phyloP scores from a whole-genome alignment of 2,797 vertebrate species.

The Urosaurus nigricauda region DNA sequence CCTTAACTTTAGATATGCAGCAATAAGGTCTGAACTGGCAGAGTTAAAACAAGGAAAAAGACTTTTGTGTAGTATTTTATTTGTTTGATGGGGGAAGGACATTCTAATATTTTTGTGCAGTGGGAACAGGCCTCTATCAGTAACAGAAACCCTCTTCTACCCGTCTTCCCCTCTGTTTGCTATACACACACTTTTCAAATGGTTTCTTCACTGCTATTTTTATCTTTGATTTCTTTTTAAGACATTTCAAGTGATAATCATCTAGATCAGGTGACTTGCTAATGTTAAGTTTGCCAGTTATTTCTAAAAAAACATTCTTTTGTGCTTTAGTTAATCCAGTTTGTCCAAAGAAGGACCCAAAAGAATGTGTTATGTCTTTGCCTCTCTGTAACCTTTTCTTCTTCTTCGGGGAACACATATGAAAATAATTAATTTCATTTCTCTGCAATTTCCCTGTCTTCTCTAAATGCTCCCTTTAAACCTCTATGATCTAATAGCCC shows the following conservation, averaged over 20 bases:
- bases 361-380: slow-evolving; percentile 16
- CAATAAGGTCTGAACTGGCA: background rate
- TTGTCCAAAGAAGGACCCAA: slow-evolving; percentile 23
- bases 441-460: slow-evolving; percentile 41
- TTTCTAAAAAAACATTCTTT: slow-evolving; percentile 20
- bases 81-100: background rate
- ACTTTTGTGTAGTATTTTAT: background rate
- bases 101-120: background rate
- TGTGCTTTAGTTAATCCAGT: slow-evolving; percentile 14
- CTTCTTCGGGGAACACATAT: slow-evolving; percentile 1
- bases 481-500: slow-evolving; percentile 31
- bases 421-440: slow-evolving; percentile 21
- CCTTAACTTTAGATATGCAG: background rate
- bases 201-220: slow-evolving; percentile 2
- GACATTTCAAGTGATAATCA: background rate
- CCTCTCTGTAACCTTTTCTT: slow-evolving; percentile 15
- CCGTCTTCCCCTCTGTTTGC: background rate
- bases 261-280: background rate
- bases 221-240: background rate
- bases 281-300: slow-evolving; percentile 3
- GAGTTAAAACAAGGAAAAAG: background rate
- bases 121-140: background rate
- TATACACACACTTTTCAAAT: background rate
- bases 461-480: slow-evolving; percentile 30
- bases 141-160: background rate